Conservation (phyloP, 2,888 invertebrate species). For the Cinara cedri region DNA sequence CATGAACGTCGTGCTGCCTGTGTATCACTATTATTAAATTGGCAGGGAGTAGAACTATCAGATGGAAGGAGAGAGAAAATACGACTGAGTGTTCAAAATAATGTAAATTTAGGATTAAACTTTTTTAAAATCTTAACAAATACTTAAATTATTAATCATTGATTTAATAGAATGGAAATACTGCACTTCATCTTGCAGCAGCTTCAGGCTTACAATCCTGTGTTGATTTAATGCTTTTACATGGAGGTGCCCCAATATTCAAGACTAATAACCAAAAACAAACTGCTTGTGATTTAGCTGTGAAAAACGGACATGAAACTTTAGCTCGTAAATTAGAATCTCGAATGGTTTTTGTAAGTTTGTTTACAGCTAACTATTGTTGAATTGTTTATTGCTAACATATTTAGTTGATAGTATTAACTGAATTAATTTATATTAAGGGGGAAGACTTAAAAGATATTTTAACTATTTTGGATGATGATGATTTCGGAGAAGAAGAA, state of each 20-base stretch:
- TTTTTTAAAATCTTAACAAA: neutral
- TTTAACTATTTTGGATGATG: slow-evolving; percentile 66
- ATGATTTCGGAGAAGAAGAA: slow-evolving; percentile 63
- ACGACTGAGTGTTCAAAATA: slow-evolving; percentile 69
- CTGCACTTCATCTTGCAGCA: slow-evolving; percentile 73
- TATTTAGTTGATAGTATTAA: neutral
- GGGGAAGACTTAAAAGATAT: slow-evolving; percentile 50
- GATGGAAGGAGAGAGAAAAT: slow-evolving; percentile 67
- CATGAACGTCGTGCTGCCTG: slow-evolving; percentile 68
- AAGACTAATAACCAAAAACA: slow-evolving; percentile 70
- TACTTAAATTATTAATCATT: slow-evolving; percentile 8
- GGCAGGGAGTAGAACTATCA: slow-evolving; percentile 67
- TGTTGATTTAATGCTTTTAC: slow-evolving; percentile 69
- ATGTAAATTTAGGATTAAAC: slow-evolving; percentile 63
- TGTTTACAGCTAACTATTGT: neutral
- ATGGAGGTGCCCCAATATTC: slow-evolving; percentile 68
- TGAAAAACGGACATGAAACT: slow-evolving; percentile 68
- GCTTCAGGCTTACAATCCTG: slow-evolving; percentile 69
- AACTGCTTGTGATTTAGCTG: slow-evolving; percentile 73
- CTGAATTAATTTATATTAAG: slow-evolving; percentile 16
- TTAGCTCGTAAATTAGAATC: slow-evolving; percentile 72
- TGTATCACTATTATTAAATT: slow-evolving; percentile 69
- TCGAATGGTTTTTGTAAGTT: slow-evolving; percentile 72
- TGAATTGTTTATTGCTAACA: neutral
- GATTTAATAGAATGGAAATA: slow-evolving; percentile 68